Conservation (phyloP, 2,797 vertebrate species). For the Mus caroli region DNA sequence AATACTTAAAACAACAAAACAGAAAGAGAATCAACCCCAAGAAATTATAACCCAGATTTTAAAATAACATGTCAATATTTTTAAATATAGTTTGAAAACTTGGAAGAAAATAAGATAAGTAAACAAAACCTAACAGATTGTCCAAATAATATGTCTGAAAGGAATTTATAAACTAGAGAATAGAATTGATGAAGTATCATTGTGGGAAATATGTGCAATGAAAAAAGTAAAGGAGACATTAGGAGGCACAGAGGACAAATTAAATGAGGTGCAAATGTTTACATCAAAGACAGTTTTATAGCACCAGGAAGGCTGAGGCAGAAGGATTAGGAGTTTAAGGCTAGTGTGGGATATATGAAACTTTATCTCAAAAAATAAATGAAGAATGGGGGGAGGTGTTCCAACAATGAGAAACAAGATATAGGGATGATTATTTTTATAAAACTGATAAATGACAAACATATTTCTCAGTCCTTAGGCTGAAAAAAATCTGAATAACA, state of each 20-base stretch:
- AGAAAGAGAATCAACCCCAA: conserved; percentile 11
- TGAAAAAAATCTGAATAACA: conserved; percentile 54
- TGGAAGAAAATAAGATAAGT: conserved; percentile 30
- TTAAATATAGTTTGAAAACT: conserved; percentile 30
- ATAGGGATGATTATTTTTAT: neutral
- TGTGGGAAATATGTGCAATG: neutral
- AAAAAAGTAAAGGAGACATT: conserved; percentile 3
- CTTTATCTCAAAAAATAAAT: neutral
- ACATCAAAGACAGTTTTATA: conserved; percentile 26
- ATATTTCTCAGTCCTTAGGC: conserved; percentile 21
- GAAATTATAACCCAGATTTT: conserved; percentile 6
- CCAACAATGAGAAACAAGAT: conserved; percentile 43
- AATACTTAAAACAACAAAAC: conserved; percentile 39
- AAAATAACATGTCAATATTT: conserved; percentile 23
- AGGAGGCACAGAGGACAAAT: conserved; percentile 45
- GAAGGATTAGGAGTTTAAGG: neutral
- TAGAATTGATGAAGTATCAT: conserved; percentile 50
- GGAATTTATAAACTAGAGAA: conserved; percentile 51
- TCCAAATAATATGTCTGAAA: conserved; percentile 31
- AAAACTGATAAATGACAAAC: conserved; percentile 58
- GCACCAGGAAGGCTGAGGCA: neutral
- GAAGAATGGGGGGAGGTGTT: neutral
- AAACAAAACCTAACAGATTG: conserved; percentile 32
- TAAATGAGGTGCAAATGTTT: conserved; percentile 48
- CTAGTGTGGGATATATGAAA: neutral